Base-by-base conservation (phyloP, 1,140 invertebrate species). In the Camponotus pennsylvanicus region DNA sequence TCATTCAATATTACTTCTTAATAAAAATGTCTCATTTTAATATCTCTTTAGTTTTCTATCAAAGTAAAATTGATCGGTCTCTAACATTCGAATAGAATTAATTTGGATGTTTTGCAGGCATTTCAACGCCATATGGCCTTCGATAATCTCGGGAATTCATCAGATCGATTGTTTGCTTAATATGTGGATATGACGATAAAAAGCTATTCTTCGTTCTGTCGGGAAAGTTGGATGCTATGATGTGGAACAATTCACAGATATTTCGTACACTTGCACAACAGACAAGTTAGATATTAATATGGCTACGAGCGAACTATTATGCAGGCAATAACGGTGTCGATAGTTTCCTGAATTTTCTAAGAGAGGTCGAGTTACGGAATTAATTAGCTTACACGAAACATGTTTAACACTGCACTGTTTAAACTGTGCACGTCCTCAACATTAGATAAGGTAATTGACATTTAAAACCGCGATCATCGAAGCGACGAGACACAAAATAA, bases 371-470 rank as follows among this genome's bases (percentile, higher is more conserved):
- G 63, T 69, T 79, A 18, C 63, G 63, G 63, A 69, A 79, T 79
- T 79, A 79, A 79, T 79, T 79, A 69, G 64, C 77, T 79, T 55
- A 69, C 63, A 69, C 63, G 45, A 27, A 49, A 69, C 21, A 21
- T 21, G 21, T 21, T 21, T 21, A 21, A 21, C 77, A 52, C 27
- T 27, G 27, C 27, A 27, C 27, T 37, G 76, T 67, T 49, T 52
- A 27, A 27, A 27, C 27, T 27, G 27, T 27, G 27, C 1, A 27
- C 27, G 27, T 27, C 27, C 27, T 27, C 27, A 27, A 3, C 27
- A 13, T 61, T 7, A 57, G 21, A 45, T 49, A 13, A 49, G 11
- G 45, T 49, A 18, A 15, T 32, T 40, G 37, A 77, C 63, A 63
- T 40, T 63, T 57, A 45, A 42, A 27, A n/a, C 18, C 34, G 27